Percentiles rank a stretch among this genome's conserved stretches.
phyloP scores from a whole-genome alignment of 2,888 invertebrate species.

The Archaeoteleia sp. region DNA sequence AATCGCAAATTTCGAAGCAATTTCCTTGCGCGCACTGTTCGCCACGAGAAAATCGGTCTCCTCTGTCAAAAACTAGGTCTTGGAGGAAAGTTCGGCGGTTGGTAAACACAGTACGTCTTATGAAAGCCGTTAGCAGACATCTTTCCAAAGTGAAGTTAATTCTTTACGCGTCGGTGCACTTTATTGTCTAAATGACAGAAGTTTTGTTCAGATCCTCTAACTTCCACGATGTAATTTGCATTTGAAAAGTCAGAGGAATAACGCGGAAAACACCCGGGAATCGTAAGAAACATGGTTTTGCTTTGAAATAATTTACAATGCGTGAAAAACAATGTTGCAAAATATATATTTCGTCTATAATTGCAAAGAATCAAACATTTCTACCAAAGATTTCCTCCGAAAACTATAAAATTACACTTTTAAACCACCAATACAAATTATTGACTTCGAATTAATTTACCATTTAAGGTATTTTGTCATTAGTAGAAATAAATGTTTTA shows the following conservation, averaged over 20 bases:
- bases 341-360: no score
- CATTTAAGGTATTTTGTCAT: no score
- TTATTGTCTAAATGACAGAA: slow-evolving; percentile 31
- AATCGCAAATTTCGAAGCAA: slow-evolving; percentile 16
- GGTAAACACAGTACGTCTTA: slow-evolving; percentile 18
- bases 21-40: slow-evolving; percentile 1
- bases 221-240: slow-evolving; percentile 28
- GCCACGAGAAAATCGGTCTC: not conserved
- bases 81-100: slow-evolving; percentile 6
- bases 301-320: slow-evolving; percentile 10
- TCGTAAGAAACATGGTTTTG: slow-evolving; percentile 4
- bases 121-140: slow-evolving; percentile 18
- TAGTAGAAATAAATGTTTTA: no score
- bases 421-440: no score
- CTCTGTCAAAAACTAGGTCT: not conserved
- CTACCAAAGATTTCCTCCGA: no score
- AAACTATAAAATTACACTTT: no score
- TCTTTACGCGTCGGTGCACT: slow-evolving; percentile 19
- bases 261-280: slow-evolving; percentile 6
- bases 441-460: no score
- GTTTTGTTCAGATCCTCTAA: slow-evolving; percentile 14
- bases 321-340: not conserved
- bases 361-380: no score
- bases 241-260: slow-evolving; percentile 16
- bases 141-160: slow-evolving; percentile 23